phyloP scores from a whole-genome alignment of 2,113 vertebrate species.

The Procavia capensis region DNA sequence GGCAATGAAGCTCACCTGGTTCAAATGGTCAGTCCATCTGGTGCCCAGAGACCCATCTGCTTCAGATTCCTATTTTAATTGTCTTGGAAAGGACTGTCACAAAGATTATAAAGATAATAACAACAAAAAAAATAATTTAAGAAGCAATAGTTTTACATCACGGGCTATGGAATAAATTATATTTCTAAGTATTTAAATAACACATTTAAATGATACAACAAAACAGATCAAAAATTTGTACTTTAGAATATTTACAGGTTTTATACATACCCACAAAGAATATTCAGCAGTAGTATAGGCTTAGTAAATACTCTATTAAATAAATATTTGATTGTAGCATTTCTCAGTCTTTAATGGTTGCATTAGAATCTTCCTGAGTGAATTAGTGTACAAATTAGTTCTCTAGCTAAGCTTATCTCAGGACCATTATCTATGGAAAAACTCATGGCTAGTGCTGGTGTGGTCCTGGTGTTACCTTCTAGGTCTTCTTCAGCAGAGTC shows the following conservation, averaged over 20 bases:
- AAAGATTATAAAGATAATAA: slow-evolving; percentile 29
- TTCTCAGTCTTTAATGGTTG: not conserved
- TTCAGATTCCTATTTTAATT: slow-evolving; percentile 21
- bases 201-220: slow-evolving; percentile 37
- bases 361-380: too few relatives aligned
- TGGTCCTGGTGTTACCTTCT: not conserved
- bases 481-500: not conserved
- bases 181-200: not conserved
- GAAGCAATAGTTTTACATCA: not conserved
- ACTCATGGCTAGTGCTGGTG: not conserved
- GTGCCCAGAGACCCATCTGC: not conserved
- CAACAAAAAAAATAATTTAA: slow-evolving; percentile 15
- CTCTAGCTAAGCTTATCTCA: not conserved
- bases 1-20: not conserved
- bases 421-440: not conserved
- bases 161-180: not conserved
- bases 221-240: slow-evolving; percentile 15
- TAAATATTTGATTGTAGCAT: not conserved
- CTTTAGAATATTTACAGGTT: not conserved
- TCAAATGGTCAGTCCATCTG: not conserved
- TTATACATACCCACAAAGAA: not conserved
- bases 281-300: not conserved
- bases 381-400: not conserved
- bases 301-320: not conserved
- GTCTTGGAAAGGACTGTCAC: not conserved